Base-by-base conservation (phyloP, 2,888 invertebrate genomes). In the Ceraclea dissimilis region DNA sequence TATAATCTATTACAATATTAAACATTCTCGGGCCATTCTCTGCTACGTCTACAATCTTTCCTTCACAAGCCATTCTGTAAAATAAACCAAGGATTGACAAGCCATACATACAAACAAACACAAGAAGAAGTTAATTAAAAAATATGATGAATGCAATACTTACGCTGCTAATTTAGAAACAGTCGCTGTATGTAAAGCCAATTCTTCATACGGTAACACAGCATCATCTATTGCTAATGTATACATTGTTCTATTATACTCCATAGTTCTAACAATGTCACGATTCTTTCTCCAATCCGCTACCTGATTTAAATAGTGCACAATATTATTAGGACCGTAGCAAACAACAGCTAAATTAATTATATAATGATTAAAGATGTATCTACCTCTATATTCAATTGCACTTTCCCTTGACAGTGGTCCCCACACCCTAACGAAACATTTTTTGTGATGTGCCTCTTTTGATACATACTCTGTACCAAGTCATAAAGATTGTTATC, bases 121-220 rank as follows among this genome's bases (percentile, higher is more conserved):
- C 10, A 26, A 26, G 26, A 10, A 26, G 26, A 4, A 26, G 26
- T 26, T 26, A 26, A 26, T 26, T 26, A 26, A 26, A 26, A 26
- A 4, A 26, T 26, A 10, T 26, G 4, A 26, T 26, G 26, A 26
- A 4, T 26, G 26, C 26, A 26, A 26, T 22, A 55, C 60, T 58
- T 48, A 62, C 62, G 56, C 54, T 1, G 58, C 46, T 11, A 62
- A 44, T 52, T 62, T 62, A 18, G 18, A 54, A 18, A 62, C 58
- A 16, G 55, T 20, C 0, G 62, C 58, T 1, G 62, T 58, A 19
- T 58, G 54, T 0, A 19, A 17, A 4, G 60, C 58, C 4, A 60
- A 31, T 13, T 52, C 52, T 8, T 57, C 49, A 26, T 62, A 62
- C n/a, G 62, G 55, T 31, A 56, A 47, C 54, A 57, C 48, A n/a